These are phyloP conservation scores for Machimus rusticus DNA, from an alignment of 2,888 invertebrate species.

Conservation along the genomic window DNA sequence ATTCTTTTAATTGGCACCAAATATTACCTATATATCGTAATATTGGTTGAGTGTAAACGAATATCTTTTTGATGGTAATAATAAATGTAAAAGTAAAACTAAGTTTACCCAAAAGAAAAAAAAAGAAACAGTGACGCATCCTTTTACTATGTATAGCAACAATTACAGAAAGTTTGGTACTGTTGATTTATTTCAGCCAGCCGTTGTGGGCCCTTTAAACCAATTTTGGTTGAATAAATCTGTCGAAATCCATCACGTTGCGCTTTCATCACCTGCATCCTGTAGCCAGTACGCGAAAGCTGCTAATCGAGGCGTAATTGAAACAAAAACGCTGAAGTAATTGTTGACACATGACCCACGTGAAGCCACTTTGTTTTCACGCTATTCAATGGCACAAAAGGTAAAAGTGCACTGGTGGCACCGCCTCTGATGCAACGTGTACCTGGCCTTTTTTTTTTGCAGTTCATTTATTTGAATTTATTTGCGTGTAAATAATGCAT, in stretches of 20 bases:
- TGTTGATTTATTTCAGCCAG: neutral
- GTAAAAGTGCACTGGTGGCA: neutral
- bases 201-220: neutral
- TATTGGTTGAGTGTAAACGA: neutral
- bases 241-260: slow-evolving; percentile 18
- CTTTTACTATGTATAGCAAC: neutral
- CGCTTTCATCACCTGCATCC: slow-evolving; percentile 24
- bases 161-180: neutral
- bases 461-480: neutral
- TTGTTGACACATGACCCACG: slow-evolving; percentile 1
- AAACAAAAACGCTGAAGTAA: slow-evolving; percentile 19
- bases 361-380: neutral
- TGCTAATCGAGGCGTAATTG: slow-evolving; percentile 16
- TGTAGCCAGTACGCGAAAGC: neutral
- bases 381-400: neutral
- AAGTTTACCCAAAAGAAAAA: neutral
- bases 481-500: neutral
- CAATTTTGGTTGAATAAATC: slow-evolving; percentile 8
- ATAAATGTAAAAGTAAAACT: neutral
- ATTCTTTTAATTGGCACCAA: too few relatives aligned
- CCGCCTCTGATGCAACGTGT: neutral
- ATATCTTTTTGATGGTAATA: neutral
- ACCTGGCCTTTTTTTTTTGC: neutral
- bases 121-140: neutral
- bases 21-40: too few relatives aligned